Conservation (phyloP, 2,888 invertebrate genomes). For the Zygogramma bicolorata region DNA sequence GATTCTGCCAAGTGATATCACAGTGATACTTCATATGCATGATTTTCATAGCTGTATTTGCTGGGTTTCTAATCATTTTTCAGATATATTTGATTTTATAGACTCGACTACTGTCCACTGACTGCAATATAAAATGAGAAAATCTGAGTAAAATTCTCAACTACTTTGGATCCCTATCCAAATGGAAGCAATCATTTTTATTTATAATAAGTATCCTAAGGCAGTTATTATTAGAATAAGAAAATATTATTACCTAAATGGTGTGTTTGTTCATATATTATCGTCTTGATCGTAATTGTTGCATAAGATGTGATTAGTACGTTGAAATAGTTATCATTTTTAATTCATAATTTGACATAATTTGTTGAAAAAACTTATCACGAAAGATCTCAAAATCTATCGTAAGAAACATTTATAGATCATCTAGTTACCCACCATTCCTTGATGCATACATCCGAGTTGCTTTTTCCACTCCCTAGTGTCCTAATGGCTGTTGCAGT, state of each 20-base stretch:
- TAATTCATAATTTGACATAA: neutral
- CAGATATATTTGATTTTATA: neutral
- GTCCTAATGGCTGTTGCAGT: neutral
- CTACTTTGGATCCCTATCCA: conserved; percentile 31
- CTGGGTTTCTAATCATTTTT: neutral
- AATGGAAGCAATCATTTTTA: conserved; percentile 44
- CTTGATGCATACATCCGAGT: conserved; percentile 49
- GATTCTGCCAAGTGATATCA: no score
- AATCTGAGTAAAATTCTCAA: conserved; percentile 38
- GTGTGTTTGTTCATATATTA: conserved; percentile 55
- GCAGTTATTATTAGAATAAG: conserved; percentile 41
- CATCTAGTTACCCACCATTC: conserved; percentile 60
- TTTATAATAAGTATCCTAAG: conserved; percentile 33
- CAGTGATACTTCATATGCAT: neutral
- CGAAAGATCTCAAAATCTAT: conserved; percentile 55
- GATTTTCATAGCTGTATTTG: neutral
- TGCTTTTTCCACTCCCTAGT: conserved; percentile 35
- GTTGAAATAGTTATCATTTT: neutral
- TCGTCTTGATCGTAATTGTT: conserved; percentile 51
- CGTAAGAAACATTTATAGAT: conserved; percentile 50
- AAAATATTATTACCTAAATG: conserved; percentile 40
- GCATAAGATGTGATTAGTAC: conserved; percentile 52
- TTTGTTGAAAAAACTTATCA: neutral
- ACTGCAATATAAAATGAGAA: conserved; percentile 6
- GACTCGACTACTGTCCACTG: neutral